Percentiles rank a stretch among this genome's conserved stretches.
Evolutionary conservation across 2,888 invertebrate genomes (phyloP).

Genomic region (Drosophila macrospina): DNA sequence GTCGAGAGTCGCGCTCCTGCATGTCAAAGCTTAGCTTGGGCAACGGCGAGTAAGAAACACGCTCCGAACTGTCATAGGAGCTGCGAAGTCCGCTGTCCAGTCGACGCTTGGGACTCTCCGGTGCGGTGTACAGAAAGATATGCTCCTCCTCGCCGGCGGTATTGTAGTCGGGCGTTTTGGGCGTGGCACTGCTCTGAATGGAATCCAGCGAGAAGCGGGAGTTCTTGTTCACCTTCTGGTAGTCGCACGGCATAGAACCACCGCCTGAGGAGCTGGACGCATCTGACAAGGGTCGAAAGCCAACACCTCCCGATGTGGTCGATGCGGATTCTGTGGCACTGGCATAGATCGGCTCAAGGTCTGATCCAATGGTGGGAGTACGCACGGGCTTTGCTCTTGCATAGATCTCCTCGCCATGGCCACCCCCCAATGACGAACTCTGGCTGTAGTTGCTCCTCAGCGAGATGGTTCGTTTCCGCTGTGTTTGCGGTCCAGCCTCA

Average conservation of each 20-base stretch:
- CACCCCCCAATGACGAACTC: conserved; percentile 49
- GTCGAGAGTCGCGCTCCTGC: conserved; percentile 73
- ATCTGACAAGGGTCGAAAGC: conserved; percentile 83
- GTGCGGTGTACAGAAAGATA: conserved; percentile 84
- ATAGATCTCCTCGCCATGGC: conserved; percentile 73
- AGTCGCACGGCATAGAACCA: conserved; percentile 82
- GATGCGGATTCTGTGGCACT: conserved; percentile 49
- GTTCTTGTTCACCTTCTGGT: conserved; percentile 82
- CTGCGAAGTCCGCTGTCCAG: conserved; percentile 79
- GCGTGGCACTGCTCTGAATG: conserved; percentile 84
- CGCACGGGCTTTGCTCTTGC: conserved; percentile 81
- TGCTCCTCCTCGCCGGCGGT: conserved; percentile 83
- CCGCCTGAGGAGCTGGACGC: conserved; percentile 83
- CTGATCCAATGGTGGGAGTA: conserved; percentile 78
- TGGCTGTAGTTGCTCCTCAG: conserved; percentile 79
- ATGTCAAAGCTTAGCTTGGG: conserved; percentile 81
- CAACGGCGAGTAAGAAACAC: conserved; percentile 74
- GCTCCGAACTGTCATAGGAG: conserved; percentile 79
- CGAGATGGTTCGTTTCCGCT: conserved; percentile 81
- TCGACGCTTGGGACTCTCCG: conserved; percentile 82
- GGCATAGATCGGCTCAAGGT: conserved; percentile 83
- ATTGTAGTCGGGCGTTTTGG: conserved; percentile 84
- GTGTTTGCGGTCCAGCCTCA: conserved; percentile 1
- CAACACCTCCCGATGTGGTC: conserved; percentile 60
- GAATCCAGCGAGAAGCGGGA: conserved; percentile 84